Conservation (phyloP, 2,888 invertebrate genomes). For the Meta bourneti region DNA sequence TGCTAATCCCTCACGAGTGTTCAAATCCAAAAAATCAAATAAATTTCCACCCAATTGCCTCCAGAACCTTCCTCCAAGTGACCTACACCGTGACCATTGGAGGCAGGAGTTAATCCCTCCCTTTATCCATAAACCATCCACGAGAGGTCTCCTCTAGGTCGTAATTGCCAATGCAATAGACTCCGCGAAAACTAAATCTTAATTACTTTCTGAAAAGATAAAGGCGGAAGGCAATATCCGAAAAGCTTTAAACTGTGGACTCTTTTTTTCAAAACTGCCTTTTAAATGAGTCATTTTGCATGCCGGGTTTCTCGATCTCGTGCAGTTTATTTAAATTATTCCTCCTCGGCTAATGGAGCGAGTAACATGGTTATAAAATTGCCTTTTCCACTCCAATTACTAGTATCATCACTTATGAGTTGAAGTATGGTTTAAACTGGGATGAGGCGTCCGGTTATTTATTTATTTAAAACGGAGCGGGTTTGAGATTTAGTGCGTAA, state of each 20-base stretch:
- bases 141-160: conserved; percentile 39
- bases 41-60: background rate
- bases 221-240: conserved; percentile 52
- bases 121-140: conserved; percentile 30
- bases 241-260: conserved; percentile 30
- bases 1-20: background rate
- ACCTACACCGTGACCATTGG: conserved; percentile 1
- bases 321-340: conserved; percentile 66
- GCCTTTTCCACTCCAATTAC: conserved; percentile 34
- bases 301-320: conserved; percentile 1
- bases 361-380: conserved; percentile 44
- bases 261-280: conserved; percentile 7
- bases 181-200: conserved; percentile 58
- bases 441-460: background rate
- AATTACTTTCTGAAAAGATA: conserved; percentile 60
- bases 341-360: conserved; percentile 27
- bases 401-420: conserved; percentile 15
- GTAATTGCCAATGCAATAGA: conserved; percentile 54
- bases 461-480: background rate
- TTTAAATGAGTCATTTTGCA: conserved; percentile 45
- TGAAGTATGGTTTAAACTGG: background rate
- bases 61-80: background rate
- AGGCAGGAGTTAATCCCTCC: conserved; percentile 34
- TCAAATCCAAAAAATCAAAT: background rate
- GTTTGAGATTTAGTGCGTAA: too few species aligned